These are phyloP conservation scores for Catocala nupta DNA, from an alignment of 2,888 invertebrate species.

Conservation along the genomic window DNA sequence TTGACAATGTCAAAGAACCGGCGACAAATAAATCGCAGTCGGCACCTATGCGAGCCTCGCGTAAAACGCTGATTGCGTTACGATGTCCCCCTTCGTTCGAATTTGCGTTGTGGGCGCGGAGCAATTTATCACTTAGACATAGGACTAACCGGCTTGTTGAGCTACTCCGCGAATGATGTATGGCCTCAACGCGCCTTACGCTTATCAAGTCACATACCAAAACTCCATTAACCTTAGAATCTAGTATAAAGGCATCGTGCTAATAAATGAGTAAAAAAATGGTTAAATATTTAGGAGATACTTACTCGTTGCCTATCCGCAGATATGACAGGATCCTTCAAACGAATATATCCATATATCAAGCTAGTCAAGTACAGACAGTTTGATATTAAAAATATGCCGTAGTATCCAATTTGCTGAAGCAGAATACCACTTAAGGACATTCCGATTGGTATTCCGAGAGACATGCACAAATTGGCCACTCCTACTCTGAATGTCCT, in stretches of 20 bases:
- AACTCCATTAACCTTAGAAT: conserved; percentile 61
- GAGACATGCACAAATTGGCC: conserved; percentile 88
- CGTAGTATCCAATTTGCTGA: conserved; percentile 83
- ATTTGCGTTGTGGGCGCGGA: conserved; percentile 79
- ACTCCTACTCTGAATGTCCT: conserved; percentile 89
- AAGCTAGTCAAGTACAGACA: conserved; percentile 84
- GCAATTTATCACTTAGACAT: conserved; percentile 86
- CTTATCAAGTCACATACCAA: conserved; percentile 58
- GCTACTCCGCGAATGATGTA: conserved; percentile 73
- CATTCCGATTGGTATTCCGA: conserved; percentile 88
- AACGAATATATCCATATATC: conserved; percentile 81
- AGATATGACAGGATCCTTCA: conserved; percentile 80
- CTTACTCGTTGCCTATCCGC: conserved; percentile 78
- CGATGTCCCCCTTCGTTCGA: conserved; percentile 81
- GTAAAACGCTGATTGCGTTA: conserved; percentile 80
- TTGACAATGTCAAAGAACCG: conserved; percentile 53
- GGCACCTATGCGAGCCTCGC: conserved; percentile 79
- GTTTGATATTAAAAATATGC: conserved; percentile 83
- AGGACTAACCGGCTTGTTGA: conserved; percentile 74
- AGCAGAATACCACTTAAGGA: conserved; percentile 86
- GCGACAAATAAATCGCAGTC: conserved; percentile 66
- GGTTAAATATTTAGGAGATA: conserved; percentile 30
- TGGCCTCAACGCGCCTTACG: conserved; percentile 58
- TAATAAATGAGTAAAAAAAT: conserved; percentile 3
- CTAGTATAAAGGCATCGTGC: not conserved